Percentiles rank a stretch among this genome's conserved stretches.
These are phyloP conservation scores for Camponotus fellah DNA, from an alignment of 2,888 invertebrate genomes.

Conservation along the genomic window DNA sequence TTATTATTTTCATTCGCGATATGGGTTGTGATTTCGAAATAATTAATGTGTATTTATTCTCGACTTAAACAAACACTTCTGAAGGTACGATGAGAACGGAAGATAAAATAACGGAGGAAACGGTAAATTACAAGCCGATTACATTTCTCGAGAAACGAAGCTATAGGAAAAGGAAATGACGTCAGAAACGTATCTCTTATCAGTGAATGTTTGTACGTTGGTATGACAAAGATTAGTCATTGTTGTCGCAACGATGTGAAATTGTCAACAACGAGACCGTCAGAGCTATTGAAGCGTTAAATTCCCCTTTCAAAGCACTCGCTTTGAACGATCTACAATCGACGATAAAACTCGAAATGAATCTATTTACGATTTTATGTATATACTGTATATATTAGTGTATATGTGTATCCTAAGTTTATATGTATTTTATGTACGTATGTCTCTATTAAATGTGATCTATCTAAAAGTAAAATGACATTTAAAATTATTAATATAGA, in stretches of 20 bases:
- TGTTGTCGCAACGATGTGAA: background rate
- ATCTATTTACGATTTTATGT: background rate
- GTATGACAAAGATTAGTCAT: slow-evolving; percentile 29
- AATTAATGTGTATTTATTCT: background rate
- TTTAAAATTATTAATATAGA: background rate
- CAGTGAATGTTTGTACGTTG: background rate
- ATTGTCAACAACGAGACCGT: background rate
- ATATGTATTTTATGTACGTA: background rate
- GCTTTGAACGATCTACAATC: background rate
- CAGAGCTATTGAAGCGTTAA: background rate
- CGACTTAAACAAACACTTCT: background rate
- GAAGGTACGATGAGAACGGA: background rate
- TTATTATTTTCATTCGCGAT: slow-evolving; percentile 23
- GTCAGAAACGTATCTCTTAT: slow-evolving; percentile 27
- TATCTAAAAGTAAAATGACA: background rate
- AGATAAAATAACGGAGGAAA: background rate
- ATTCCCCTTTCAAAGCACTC: background rate
- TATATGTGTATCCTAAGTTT: background rate
- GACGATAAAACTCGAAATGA: background rate
- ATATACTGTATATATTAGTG: background rate
- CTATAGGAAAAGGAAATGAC: slow-evolving; percentile 11
- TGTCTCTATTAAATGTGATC: background rate
- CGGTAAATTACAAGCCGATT: background rate
- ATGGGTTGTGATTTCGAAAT: background rate
- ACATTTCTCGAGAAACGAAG: background rate